Evolutionary conservation across 2,888 invertebrate genomes (phyloP).

Genomic region (Heteromurus nitidus): DNA sequence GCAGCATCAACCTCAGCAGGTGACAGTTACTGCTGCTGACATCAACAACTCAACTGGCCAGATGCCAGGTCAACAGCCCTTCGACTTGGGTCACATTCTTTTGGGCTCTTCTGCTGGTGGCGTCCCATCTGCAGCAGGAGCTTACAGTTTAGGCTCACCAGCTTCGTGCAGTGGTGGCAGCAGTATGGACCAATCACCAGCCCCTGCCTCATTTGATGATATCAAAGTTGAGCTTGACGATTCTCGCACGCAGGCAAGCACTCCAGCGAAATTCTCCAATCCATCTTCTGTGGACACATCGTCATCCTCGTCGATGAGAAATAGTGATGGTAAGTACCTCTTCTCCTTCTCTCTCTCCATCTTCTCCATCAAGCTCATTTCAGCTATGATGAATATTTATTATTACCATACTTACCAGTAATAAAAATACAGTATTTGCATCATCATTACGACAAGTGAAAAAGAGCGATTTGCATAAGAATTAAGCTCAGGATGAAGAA

Average conservation of each 20-base stretch:
- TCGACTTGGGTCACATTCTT: slow-evolving; percentile 49
- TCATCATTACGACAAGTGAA: slow-evolving; percentile 16
- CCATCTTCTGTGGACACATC: slow-evolving; percentile 61
- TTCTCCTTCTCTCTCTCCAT: background rate
- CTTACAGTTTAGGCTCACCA: slow-evolving; percentile 16
- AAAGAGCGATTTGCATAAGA: slow-evolving; percentile 31
- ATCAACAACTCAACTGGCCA: slow-evolving; percentile 3
- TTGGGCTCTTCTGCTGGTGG: slow-evolving; percentile 13
- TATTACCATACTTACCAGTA: slow-evolving; percentile 19
- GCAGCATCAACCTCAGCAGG: background rate
- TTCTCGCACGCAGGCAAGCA: slow-evolving; percentile 28
- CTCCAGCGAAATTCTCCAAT: slow-evolving; percentile 49
- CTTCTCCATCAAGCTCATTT: background rate
- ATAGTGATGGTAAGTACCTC: slow-evolving; percentile 60
- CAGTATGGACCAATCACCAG: background rate
- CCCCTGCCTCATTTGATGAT: slow-evolving; percentile 18
- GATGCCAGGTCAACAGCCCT: slow-evolving; percentile 15
- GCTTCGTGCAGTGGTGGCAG: slow-evolving; percentile 6
- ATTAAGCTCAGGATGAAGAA: background rate
- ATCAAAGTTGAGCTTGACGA: slow-evolving; percentile 60
- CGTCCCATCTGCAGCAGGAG: slow-evolving; percentile 10
- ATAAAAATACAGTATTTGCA: slow-evolving; percentile 22
- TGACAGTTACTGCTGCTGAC: too few species aligned
- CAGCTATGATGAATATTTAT: background rate
- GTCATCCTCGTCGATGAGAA: slow-evolving; percentile 48